phyloP scores from a whole-genome alignment of 2,888 invertebrate species.

The Hartigia nigra region DNA sequence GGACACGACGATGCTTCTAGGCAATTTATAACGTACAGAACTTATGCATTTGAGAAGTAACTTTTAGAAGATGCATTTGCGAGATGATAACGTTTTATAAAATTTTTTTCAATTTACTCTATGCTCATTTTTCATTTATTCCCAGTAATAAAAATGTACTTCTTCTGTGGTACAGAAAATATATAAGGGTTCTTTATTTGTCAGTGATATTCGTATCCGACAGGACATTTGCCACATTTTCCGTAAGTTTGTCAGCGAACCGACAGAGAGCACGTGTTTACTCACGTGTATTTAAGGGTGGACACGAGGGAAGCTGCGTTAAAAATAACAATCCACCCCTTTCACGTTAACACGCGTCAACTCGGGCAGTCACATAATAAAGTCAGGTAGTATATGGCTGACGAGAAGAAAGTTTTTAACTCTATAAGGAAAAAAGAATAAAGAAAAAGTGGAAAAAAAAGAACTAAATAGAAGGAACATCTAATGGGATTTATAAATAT shows the following conservation, averaged over 20 bases:
- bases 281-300: background rate
- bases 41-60: background rate
- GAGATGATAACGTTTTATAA: background rate
- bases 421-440: background rate
- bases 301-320: constrained; percentile 28
- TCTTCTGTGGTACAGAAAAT: background rate
- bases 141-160: background rate
- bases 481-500: background rate
- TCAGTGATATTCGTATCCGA: background rate
- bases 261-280: background rate
- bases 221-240: background rate
- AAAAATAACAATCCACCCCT: constrained; percentile 34
- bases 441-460: background rate
- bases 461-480: background rate
- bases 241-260: background rate
- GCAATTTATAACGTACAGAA: background rate
- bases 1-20: background rate
- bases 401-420: background rate
- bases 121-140: background rate
- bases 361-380: background rate
- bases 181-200: background rate
- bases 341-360: constrained; percentile 8
- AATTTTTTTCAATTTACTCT: background rate
- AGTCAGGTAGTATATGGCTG: background rate
- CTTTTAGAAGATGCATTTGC: background rate